phyloP scores from a whole-genome alignment of 2,797 vertebrate species.

The Malacoctenus gilli region DNA sequence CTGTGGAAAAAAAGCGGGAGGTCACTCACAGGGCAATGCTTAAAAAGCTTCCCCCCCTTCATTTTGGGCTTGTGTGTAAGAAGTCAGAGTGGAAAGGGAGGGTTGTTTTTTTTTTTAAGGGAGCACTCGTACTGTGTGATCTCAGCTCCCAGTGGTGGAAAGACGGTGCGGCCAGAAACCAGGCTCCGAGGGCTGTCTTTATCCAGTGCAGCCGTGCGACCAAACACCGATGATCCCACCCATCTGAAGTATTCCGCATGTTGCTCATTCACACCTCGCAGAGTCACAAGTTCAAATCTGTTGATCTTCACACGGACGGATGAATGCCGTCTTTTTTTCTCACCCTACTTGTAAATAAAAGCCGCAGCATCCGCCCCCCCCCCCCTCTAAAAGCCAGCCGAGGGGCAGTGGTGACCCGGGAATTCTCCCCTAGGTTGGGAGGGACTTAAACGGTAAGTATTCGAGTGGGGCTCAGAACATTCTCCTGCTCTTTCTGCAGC shows the following conservation, averaged over 20 bases:
- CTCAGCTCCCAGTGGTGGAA: conserved; percentile 15
- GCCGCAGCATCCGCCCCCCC: conserved; percentile 43
- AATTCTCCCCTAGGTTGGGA: conserved; percentile 42
- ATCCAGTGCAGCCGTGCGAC: conserved; percentile 27
- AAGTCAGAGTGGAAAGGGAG: conserved; percentile 5
- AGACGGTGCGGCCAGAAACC: conserved; percentile 9
- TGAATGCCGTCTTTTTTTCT: conserved; percentile 20
- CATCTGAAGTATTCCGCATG: conserved; percentile 33
- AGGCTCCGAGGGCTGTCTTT: conserved; percentile 41
- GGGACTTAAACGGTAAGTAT: conserved; percentile 46
- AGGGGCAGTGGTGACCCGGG: conserved; percentile 43
- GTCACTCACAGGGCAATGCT: conserved; percentile 45
- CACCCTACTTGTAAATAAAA: conserved; percentile 51
- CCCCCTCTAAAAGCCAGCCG: conserved; percentile 48
- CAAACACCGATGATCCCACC: conserved; percentile 35
- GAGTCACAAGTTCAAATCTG: conserved; percentile 63
- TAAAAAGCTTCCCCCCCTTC: not conserved
- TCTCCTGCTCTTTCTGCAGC: conserved; percentile 42
- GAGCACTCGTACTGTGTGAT: conserved; percentile 31
- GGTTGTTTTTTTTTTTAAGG: conserved; percentile 10
- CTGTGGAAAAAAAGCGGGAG: conserved; percentile 51
- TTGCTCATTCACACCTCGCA: conserved; percentile 41
- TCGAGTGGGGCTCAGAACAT: conserved; percentile 34
- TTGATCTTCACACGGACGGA: conserved; percentile 38
- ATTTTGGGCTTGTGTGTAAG: conserved; percentile 14